Conservation (phyloP, 2,888 invertebrate species). For the Drosophila algonquin region DNA sequence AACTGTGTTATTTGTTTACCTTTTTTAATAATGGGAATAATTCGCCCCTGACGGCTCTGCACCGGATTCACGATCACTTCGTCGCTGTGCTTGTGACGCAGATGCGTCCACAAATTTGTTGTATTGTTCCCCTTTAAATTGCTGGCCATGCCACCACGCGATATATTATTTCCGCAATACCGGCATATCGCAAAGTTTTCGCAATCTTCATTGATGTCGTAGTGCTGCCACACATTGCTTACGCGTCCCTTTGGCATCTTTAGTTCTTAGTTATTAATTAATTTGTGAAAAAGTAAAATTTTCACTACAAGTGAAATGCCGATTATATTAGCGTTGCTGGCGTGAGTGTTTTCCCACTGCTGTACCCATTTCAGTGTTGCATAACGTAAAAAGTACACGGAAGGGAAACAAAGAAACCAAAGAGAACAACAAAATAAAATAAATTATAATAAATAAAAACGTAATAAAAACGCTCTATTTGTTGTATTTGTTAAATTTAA, state of each 20-base stretch:
- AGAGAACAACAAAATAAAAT: slow-evolving; percentile 17
- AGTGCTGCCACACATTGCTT: slow-evolving; percentile 70
- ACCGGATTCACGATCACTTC: slow-evolving; percentile 65
- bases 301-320: slow-evolving; percentile 47
- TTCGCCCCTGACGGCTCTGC: slow-evolving; percentile 42
- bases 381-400: slow-evolving; percentile 11
- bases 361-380: slow-evolving; percentile 40
- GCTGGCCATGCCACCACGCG: slow-evolving; percentile 73
- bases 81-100: slow-evolving; percentile 66
- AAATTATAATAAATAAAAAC: background rate
- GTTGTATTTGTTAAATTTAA: background rate
- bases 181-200: slow-evolving; percentile 71
- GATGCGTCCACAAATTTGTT: slow-evolving; percentile 67
- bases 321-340: slow-evolving; percentile 66
- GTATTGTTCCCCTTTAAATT: slow-evolving; percentile 69
- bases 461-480: background rate
- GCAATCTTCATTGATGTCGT: slow-evolving; percentile 66
- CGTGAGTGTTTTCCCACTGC: slow-evolving; percentile 50
- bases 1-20: slow-evolving; percentile 43
- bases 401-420: slow-evolving; percentile 38
- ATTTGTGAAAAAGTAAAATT: slow-evolving; percentile 23
- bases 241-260: slow-evolving; percentile 70
- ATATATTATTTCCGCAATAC: slow-evolving; percentile 72
- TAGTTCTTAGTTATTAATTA: slow-evolving; percentile 22
- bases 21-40: slow-evolving; percentile 60